Conservation (phyloP, 2,797 vertebrate species). For the Spondyliosoma cantharus region DNA sequence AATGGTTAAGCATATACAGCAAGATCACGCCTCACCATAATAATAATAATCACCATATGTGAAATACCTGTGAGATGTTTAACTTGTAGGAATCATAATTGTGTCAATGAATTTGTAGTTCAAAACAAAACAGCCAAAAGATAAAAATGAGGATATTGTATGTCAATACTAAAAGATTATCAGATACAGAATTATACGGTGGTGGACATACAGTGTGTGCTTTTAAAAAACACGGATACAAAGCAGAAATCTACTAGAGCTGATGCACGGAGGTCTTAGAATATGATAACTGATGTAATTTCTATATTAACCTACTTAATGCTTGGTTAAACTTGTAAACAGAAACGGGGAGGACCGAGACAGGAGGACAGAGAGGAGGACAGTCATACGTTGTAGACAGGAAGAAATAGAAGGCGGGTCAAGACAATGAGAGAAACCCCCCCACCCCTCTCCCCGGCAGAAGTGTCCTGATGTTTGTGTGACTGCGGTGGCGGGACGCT, state of each 20-base stretch:
- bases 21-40: not conserved
- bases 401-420: conserved; percentile 28
- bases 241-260: not conserved
- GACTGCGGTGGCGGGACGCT: conserved; percentile 63
- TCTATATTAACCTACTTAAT: not conserved
- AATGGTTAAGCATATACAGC: not conserved
- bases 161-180: not conserved
- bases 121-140: not conserved
- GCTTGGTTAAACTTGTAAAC: conserved; percentile 1
- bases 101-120: not conserved
- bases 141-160: no score
- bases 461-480: conserved; percentile 56
- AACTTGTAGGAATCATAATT: not conserved
- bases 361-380: not conserved
- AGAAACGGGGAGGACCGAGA: conserved; percentile 15
- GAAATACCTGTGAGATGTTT: not conserved
- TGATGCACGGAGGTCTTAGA: not conserved
- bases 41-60: not conserved
- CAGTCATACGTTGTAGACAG: conserved; percentile 15
- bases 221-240: not conserved
- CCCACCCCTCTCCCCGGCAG: not conserved
- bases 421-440: conserved; percentile 45
- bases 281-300: not conserved
- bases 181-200: not conserved
- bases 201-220: not conserved